Evolutionary conservation across 2,888 invertebrate species (phyloP), one percentile per base, ranked within the genome.

Genomic region (Hetaerina titia): DNA sequence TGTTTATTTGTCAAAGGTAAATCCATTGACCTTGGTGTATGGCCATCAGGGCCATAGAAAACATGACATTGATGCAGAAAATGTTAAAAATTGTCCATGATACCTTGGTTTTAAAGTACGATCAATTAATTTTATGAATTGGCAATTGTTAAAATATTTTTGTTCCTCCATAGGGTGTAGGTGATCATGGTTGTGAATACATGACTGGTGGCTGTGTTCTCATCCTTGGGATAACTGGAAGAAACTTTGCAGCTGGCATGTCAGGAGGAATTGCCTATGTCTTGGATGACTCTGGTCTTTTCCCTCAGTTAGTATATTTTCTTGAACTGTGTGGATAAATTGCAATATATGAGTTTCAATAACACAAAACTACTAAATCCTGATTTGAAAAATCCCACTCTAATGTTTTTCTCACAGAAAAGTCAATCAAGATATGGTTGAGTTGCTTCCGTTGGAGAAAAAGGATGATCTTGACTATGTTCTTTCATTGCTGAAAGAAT

Each of bases 241-340:
- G 99, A 95, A 99, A 99, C 97, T 99, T 99, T 97, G 99, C 99
- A 15, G 99, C 99, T 90, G 99, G 99, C 96, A 99, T 99, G 99
- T 99, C 99, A 95, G 99, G 99, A 90, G 99, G 99, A 95, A 98
- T 99, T 96, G 99, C 99, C 0, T 99, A 99, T 96, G 98, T 99
- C 22, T 98, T 99, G 96, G 99, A 99, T 96, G 97, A 98, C 95
- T 98, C 98, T 96, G 98, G 98, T 6, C 98, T 98, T 13, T 99
- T 99, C 97, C 97, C 97, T 95, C 97, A 97, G 97, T 97, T 96
- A 94, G 63, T 95, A 31, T 25, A 94, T 13, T 31, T 11, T 69
- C 31, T 81, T 31, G 81, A 31, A 31, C 11, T 13, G 7, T 11
- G 60, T 17, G 17, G 60, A 15, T 60, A 17, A 60, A 60, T 17